phyloP scores from a whole-genome alignment of 2,797 vertebrate genomes.

The Helostoma temminkii region DNA sequence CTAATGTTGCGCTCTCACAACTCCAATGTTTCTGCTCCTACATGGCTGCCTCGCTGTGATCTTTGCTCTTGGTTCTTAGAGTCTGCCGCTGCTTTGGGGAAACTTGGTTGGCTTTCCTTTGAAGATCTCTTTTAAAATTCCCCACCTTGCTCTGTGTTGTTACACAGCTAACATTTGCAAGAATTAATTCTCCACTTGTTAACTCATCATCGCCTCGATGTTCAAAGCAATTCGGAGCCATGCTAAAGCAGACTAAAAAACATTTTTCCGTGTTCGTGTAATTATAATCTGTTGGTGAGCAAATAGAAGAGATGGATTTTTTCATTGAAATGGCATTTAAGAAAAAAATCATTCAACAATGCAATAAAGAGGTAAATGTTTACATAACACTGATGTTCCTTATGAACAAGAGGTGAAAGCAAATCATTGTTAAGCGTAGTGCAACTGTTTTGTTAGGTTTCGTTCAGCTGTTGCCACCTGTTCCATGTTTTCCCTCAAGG shows the following conservation, averaged over 20 bases:
- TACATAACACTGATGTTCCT: slow-evolving; percentile 45
- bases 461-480: slow-evolving; percentile 53
- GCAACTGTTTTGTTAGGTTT: slow-evolving; percentile 24
- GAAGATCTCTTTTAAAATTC: slow-evolving; percentile 34
- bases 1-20: slow-evolving; percentile 55
- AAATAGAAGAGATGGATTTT: slow-evolving; percentile 13
- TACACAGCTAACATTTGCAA: slow-evolving; percentile 18
- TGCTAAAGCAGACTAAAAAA: slow-evolving; percentile 13
- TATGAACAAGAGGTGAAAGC: slow-evolving; percentile 22
- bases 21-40: slow-evolving; percentile 58
- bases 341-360: slow-evolving; percentile 41
- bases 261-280: slow-evolving; percentile 17
- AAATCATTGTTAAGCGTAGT: slow-evolving; percentile 36
- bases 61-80: slow-evolving; percentile 50
- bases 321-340: slow-evolving; percentile 6
- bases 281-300: slow-evolving; percentile 5
- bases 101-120: slow-evolving; percentile 42
- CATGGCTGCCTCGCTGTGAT: slow-evolving; percentile 59
- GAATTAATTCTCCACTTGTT: slow-evolving; percentile 10
- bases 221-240: slow-evolving; percentile 8
- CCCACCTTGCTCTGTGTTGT: slow-evolving; percentile 14
- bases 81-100: slow-evolving; percentile 38
- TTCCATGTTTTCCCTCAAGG: slow-evolving; percentile 50
- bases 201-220: not conserved
- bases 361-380: slow-evolving; percentile 74